phyloP scores from a whole-genome alignment of 1,140 invertebrate species.

The Stegodyphus dumicola region DNA sequence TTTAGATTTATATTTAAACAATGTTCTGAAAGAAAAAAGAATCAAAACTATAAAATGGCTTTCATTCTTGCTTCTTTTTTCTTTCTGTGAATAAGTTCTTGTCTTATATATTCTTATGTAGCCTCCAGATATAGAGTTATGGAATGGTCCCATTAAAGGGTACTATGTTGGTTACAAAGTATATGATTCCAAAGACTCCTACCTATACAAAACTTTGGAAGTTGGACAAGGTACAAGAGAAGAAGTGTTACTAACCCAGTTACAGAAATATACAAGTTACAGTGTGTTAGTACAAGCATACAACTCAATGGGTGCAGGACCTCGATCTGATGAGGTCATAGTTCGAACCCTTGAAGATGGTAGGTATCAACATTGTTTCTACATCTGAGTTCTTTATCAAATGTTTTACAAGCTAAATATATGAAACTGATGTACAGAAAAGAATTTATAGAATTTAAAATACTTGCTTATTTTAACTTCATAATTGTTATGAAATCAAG shows the following conservation, averaged over 20 bases:
- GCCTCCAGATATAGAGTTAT: slow-evolving; percentile 85
- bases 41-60: too few species aligned
- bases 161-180: slow-evolving; percentile 75
- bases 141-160: slow-evolving; percentile 80
- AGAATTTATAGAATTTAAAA: background rate
- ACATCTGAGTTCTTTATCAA: too few species aligned
- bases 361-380: slow-evolving; percentile 51
- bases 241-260: slow-evolving; percentile 44
- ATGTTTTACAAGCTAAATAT: too few species aligned
- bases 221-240: slow-evolving; percentile 75
- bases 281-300: slow-evolving; percentile 71
- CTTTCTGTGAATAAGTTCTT: too few species aligned
- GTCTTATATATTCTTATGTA: slow-evolving; percentile 20
- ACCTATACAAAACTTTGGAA: slow-evolving; percentile 91
- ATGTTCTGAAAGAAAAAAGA: too few species aligned
- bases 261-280: slow-evolving; percentile 68
- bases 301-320: slow-evolving; percentile 70
- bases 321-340: slow-evolving; percentile 66
- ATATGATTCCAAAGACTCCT: slow-evolving; percentile 71
- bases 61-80: too few species aligned
- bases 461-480: background rate
- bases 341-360: slow-evolving; percentile 65
- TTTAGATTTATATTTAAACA: too few species aligned
- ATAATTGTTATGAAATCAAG: background rate
- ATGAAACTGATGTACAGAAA: too few species aligned